phyloP scores from a whole-genome alignment of 2,113 vertebrate genomes.

The human region GRCh38 chrX:100914001-100914500 shows the following conservation, averaged over 20 bases:
- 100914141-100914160: accelerated
- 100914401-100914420: slow-evolving; percentile 82
- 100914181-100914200: not conserved
- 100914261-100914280: not conserved
- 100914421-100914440: slow-evolving; percentile 90
- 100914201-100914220: slow-evolving; percentile 46
- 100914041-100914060: not conserved
- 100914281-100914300: not conserved
- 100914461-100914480: slow-evolving; percentile 96
- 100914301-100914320: slow-evolving; percentile 53
- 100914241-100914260: not conserved
- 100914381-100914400: not conserved
- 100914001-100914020: slow-evolving; percentile 22
- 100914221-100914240: slow-evolving; percentile 8
- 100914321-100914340: slow-evolving; percentile 73
- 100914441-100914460: slow-evolving; percentile 93
- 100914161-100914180: not conserved
- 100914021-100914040: slow-evolving; percentile 24
- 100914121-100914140: not conserved
- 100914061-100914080: slow-evolving; percentile 24
- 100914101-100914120: not conserved
- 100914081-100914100: not conserved
- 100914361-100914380: slow-evolving; percentile 75
- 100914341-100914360: slow-evolving; percentile 84
- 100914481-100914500: slow-evolving; percentile 98